Percentiles rank a stretch among this genome's conserved stretches.
Evolutionary conservation across 2,888 invertebrate genomes (phyloP).

Genomic region (Dioctria linearis): DNA sequence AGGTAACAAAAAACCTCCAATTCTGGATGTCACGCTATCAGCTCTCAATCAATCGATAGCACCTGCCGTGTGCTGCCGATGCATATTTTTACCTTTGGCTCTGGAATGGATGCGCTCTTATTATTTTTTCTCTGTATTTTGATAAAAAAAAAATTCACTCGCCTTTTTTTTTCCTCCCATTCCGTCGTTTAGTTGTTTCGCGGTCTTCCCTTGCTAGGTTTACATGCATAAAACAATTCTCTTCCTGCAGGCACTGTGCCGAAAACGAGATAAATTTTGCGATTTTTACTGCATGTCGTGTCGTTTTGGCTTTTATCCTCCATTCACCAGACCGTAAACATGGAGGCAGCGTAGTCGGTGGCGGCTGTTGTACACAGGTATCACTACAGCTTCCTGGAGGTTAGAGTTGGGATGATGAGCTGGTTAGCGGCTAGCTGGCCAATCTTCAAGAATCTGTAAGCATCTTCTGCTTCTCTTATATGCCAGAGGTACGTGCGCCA

Average conservation of each 20-base stretch:
- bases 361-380: constrained; percentile 10
- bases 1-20: neutral
- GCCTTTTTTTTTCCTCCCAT: neutral
- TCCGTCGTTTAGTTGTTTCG: neutral
- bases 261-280: constrained; percentile 26
- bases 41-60: constrained; percentile 51
- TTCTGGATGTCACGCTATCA: constrained; percentile 41
- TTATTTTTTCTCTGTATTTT: constrained; percentile 26
- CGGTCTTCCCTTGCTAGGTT: neutral
- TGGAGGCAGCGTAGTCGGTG: neutral
- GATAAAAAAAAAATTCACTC: neutral
- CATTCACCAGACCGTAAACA: constrained; percentile 44
- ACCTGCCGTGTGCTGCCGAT: constrained; percentile 40
- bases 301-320: constrained; percentile 33
- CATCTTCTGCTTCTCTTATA: constrained; percentile 5
- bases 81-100: constrained; percentile 8
- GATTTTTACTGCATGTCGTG: constrained; percentile 17
- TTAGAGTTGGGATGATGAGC: neutral
- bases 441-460: neutral
- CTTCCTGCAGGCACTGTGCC: neutral
- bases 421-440: neutral
- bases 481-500: constrained; percentile 28
- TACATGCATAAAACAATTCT: neutral
- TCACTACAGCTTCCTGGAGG: constrained; percentile 32
- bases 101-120: neutral